Evolutionary conservation across 1,140 invertebrate genomes (phyloP).

Genomic region (Radopholus similis): DNA sequence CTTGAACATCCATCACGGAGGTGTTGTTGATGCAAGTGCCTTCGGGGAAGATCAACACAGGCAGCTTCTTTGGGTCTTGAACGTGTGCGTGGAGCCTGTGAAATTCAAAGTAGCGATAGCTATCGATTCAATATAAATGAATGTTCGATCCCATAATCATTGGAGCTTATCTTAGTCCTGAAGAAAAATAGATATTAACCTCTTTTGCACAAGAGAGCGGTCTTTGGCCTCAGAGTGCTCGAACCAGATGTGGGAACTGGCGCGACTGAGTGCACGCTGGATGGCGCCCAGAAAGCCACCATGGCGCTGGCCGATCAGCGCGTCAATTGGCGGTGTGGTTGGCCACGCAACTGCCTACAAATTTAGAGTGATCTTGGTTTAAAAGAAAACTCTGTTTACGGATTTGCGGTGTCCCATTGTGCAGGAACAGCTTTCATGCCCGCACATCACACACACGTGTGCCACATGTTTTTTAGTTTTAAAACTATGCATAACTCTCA

Average conservation of each 20-base stretch:
- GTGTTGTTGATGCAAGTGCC: constrained; percentile 99
- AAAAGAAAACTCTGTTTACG: constrained; percentile 29
- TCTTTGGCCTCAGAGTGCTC: constrained; percentile 93
- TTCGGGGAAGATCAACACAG: constrained; percentile 98
- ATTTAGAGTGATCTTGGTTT: not conserved
- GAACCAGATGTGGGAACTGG: constrained; percentile 97
- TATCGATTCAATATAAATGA: not conserved
- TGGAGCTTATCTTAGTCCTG: not conserved
- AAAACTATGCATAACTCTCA: too few species aligned
- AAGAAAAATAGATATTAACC: not conserved
- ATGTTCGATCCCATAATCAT: not conserved
- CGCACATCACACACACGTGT: too few species aligned
- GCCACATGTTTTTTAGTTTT: too few species aligned
- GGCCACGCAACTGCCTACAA: constrained; percentile 80
- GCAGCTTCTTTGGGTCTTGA: constrained; percentile 83
- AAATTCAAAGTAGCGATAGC: not conserved
- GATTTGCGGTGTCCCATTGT: too few species aligned
- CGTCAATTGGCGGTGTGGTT: constrained; percentile 97
- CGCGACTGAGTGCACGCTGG: constrained; percentile 83
- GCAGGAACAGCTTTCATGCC: too few species aligned
- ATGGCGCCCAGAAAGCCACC: constrained; percentile 87
- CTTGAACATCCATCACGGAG: constrained; percentile 98
- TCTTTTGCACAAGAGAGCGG: constrained; percentile 71
- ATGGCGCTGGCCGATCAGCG: constrained; percentile 93
- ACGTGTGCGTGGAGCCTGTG: constrained; percentile 74